Base-by-base conservation (phyloP, 1,140 invertebrate genomes). In the Philotrypesis tridentata region DNA sequence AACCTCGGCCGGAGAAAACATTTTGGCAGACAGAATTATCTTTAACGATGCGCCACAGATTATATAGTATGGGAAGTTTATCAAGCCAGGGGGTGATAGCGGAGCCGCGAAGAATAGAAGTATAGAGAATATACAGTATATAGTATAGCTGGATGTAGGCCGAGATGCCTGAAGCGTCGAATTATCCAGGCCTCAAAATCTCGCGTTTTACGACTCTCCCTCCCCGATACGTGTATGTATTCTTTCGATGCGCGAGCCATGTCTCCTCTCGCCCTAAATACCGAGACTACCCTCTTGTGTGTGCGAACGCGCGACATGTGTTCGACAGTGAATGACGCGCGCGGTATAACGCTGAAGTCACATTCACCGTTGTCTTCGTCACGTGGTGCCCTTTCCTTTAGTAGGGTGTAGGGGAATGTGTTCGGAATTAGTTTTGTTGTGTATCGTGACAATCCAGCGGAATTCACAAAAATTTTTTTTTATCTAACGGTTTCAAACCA, bases 311-410 rank as follows among this genome's bases (percentile, higher is more conserved):
- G 63, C 67, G 31, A 31, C 67, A 33, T 37, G 67, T 31, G 67
- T 70, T 70, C 67, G 67, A 37, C 67, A 70, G 67, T 31, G 31
- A 31, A 70, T 70, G 67, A 70, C 67, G 67, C 67, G 31, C 8
- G 11, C 11, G 63, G 5, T 12, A 14, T 55, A 3, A 3, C 4
- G 21, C 17, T 55, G 48, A 55, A 55, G 17, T 43, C 40, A 43
- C 40, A 43, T 55, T 55, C 48, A 17, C 48, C 17, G 48, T 55
- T 55, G 48, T 55, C 48, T 55, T 37, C 21, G 17, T 21, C 7
- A n/a, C 17, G 17, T 21, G 48, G 4, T 14, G 17, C n/a, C 6
- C 48, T 14, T 55, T 55, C n/a, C 21, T 55, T 55, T n/a, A n/a
- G 3, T 55, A 55, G 48, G 43, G 43, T 48, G 43, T 48, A 48